Evolutionary conservation across 1,140 invertebrate genomes (phyloP).

Genomic region (Halyomorpha halys): DNA sequence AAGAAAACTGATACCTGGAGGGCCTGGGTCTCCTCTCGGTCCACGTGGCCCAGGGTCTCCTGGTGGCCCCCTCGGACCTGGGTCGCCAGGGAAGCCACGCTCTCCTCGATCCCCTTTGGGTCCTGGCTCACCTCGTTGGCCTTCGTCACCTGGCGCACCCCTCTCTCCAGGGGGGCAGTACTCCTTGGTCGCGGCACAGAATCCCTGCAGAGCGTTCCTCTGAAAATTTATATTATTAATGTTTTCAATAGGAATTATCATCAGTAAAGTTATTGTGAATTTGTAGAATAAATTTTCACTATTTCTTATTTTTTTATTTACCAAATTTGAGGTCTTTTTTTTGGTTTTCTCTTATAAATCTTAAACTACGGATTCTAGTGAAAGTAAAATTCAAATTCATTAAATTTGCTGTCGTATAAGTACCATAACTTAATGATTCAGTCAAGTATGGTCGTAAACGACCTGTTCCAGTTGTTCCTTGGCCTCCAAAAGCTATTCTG

Average conservation of each 20-base stretch:
- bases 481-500: too few relatives aligned
- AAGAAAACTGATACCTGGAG: conserved; percentile 40
- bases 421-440: too few relatives aligned
- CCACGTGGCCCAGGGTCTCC: conserved; percentile 49
- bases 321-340: too few relatives aligned
- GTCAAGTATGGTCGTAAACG: too few relatives aligned
- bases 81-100: conserved; percentile 40
- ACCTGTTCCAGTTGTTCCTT: too few relatives aligned
- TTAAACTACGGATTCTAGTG: too few relatives aligned
- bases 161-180: conserved; percentile 66
- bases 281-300: neutral
- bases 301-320: neutral
- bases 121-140: conserved; percentile 46
- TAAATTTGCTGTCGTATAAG: too few relatives aligned
- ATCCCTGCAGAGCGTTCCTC: conserved; percentile 60
- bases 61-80: conserved; percentile 42
- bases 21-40: conserved; percentile 45
- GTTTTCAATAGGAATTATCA: conserved; percentile 18
- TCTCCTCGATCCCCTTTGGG: conserved; percentile 39
- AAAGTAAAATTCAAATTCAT: too few relatives aligned
- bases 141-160: conserved; percentile 51
- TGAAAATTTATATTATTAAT: conserved; percentile 32
- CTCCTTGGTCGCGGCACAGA: conserved; percentile 61
- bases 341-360: too few relatives aligned
- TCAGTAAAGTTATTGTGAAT: neutral